Evolutionary conservation across 1,140 invertebrate genomes (phyloP).

Genomic region (Teleogryllus occipitalis): DNA sequence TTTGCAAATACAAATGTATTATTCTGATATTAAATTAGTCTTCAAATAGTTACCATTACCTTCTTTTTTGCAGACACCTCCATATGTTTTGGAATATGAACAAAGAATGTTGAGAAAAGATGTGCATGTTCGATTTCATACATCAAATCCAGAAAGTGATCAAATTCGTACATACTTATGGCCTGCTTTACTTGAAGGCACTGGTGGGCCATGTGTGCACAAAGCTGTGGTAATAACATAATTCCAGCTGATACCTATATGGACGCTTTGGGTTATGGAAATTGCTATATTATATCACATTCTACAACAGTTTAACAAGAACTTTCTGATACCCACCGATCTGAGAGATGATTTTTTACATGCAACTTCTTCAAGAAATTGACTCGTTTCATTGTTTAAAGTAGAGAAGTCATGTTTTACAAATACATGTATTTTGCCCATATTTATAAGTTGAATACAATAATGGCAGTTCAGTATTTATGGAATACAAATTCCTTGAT

Average conservation of each 20-base stretch:
- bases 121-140: constrained; percentile 54
- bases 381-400: too few relatives aligned
- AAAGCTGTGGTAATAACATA: constrained; percentile 61
- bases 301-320: background rate
- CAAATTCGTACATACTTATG: constrained; percentile 59
- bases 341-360: background rate
- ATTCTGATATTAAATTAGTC: too few relatives aligned
- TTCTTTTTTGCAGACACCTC: constrained; percentile 37
- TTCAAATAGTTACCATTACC: too few relatives aligned
- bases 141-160: constrained; percentile 47
- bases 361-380: too few relatives aligned
- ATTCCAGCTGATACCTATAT: background rate
- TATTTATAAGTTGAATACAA: too few relatives aligned
- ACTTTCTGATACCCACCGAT: background rate
- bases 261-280: background rate
- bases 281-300: background rate
- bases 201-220: constrained; percentile 54
- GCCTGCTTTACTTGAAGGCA: constrained; percentile 57
- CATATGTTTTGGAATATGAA: constrained; percentile 48
- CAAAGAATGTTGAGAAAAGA: constrained; percentile 46
- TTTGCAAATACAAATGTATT: too few relatives aligned
- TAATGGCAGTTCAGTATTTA: too few relatives aligned
- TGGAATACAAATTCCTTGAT: too few relatives aligned
- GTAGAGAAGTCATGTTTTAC: too few relatives aligned
- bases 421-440: too few relatives aligned